Evolutionary conservation across 2,797 vertebrate genomes (phyloP), one percentile per base, ranked within the genome.

Genomic region (Anguilla marmorata): DNA sequence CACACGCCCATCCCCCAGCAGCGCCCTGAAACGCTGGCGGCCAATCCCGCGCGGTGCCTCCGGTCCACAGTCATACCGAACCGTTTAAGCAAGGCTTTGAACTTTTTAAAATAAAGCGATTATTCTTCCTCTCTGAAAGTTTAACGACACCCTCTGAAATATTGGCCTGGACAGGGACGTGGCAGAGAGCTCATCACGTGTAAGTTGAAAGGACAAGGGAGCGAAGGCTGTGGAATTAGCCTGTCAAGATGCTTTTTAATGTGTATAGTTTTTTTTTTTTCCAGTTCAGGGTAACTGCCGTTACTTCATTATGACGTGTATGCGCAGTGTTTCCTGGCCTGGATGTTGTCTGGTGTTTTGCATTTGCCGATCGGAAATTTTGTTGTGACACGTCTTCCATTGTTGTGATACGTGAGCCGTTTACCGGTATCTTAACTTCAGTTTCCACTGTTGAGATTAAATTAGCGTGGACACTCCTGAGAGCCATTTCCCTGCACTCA

Each of bases 31-130:
- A 21, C 45, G n/a, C 45, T 33, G n/a, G 12, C 27, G n/a, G 66
- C n/a, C 16, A 79, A 76, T 16, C 86, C 72, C 30, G 14, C 24
- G 21, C 9, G n/a, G 52, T 86, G 50, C 86, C 69, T 41, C 74
- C 12, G 14, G 66, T 86, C 45, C 48, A 19, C 30, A 54, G 14
- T 76, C 41, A 79, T 33, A 79, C 74, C 56, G 72, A 86, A 86
- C 45, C 72, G 1, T 79, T 79, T 87, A 82, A 87, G 50, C 74
- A 0, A 41, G 37, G 33, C 66, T 72, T 27, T 66, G 16, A 37
- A 74, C 30, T 74, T 21, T 79, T 79, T 45, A 0, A 19, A 16
- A 72, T 27, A 72, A 72, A 33, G 9, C 2, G 74, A 41, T 79
- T 37, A 37, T 14, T 76, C 30, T 41, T 76, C 12, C 37, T 79